These are phyloP conservation scores for Poeciliopsis turneri DNA, from an alignment of 2,797 vertebrate species.

Conservation along the genomic window DNA sequence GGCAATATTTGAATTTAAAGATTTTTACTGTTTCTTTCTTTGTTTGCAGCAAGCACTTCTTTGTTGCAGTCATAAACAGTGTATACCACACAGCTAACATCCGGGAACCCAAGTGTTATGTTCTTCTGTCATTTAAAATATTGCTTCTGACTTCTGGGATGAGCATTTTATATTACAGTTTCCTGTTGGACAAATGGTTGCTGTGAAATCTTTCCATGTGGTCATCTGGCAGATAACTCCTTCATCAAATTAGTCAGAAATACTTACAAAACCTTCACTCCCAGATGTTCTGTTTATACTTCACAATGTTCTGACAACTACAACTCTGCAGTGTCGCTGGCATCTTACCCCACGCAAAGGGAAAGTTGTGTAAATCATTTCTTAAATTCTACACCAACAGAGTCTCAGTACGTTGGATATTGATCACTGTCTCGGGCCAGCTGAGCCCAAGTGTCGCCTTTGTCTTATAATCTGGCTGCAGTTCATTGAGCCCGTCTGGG, in stretches of 20 bases:
- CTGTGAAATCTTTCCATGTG: conserved; percentile 6
- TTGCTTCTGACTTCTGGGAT: background rate
- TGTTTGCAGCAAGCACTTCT: too few relatives aligned
- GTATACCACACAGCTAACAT: too few relatives aligned
- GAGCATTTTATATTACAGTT: background rate
- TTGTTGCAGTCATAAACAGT: background rate
- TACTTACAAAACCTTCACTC: background rate
- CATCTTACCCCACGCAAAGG: conserved; percentile 60
- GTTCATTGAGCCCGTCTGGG: background rate
- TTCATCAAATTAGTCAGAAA: background rate
- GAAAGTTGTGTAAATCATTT: conserved; percentile 73
- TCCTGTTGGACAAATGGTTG: background rate
- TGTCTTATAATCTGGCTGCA: background rate
- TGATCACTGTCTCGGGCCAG: background rate
- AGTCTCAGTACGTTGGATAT: conserved; percentile 2
- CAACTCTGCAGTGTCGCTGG: conserved; percentile 25
- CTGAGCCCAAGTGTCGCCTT: too few relatives aligned
- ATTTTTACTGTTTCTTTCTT: background rate
- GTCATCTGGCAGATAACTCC: background rate
- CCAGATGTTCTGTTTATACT: conserved; percentile 19
- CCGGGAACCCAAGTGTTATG: background rate
- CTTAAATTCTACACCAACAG: conserved; percentile 39
- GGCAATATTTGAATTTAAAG: background rate
- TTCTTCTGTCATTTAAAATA: background rate
- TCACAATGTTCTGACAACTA: conserved; percentile 27